Evolutionary conservation across 2,888 invertebrate species (phyloP).

Genomic region (Parapristionchus giblindavisi): DNA sequence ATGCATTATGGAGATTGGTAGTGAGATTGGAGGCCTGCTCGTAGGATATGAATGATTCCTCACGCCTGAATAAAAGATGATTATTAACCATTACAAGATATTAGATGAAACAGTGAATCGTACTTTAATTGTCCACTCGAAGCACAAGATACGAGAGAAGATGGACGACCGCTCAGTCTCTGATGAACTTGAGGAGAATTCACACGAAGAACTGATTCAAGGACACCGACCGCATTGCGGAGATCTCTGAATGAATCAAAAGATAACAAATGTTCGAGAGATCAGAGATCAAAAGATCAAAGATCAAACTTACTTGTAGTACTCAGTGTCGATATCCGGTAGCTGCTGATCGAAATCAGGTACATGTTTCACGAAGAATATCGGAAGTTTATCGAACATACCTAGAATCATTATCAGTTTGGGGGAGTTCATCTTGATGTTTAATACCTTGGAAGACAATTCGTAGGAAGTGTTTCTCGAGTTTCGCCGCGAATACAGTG

Average conservation of each 20-base stretch:
- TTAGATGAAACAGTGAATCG: neutral
- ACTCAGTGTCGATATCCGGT: constrained; percentile 56
- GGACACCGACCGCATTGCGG: constrained; percentile 45
- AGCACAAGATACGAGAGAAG: constrained; percentile 5
- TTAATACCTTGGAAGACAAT: constrained; percentile 84
- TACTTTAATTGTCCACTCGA: constrained; percentile 3
- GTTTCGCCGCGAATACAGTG: constrained; percentile 81
- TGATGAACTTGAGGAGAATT: constrained; percentile 49
- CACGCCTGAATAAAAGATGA: constrained; percentile 3
- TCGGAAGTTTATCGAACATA: constrained; percentile 84
- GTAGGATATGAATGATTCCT: constrained; percentile 35
- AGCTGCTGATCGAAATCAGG: constrained; percentile 56
- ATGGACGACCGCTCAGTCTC: constrained; percentile 10
- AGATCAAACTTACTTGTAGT: constrained; percentile 43
- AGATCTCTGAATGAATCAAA: constrained; percentile 1
- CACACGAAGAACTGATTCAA: constrained; percentile 51
- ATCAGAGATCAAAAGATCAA: neutral
- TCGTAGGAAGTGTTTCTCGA: constrained; percentile 83
- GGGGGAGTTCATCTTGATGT: no score
- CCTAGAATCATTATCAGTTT: constrained; percentile 25
- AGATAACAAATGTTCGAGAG: neutral
- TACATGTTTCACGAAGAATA: constrained; percentile 76
- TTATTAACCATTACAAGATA: neutral
- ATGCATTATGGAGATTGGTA: constrained; percentile 34
- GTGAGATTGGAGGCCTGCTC: constrained; percentile 37